Evolutionary conservation across 2,113 vertebrate species (phyloP).

Genomic region (Pardalotus punctatus): DNA sequence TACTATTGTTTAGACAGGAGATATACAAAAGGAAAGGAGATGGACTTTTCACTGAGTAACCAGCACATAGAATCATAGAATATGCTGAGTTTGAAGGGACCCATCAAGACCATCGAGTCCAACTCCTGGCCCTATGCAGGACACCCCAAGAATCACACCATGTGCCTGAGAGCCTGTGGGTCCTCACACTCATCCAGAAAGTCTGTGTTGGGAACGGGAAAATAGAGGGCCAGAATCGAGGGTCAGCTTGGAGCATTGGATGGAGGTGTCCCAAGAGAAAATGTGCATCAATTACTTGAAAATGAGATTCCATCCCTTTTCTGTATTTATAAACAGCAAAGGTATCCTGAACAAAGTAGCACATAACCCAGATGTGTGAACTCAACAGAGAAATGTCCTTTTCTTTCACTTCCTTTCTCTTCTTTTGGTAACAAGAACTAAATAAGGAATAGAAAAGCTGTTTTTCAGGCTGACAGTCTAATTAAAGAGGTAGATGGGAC

Average conservation of each 20-base stretch:
- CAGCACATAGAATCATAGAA: conserved; percentile 22
- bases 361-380: conserved; percentile 76
- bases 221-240: conserved; percentile 25
- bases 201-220: background rate
- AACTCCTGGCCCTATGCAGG: background rate
- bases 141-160: background rate
- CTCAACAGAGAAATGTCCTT: conserved; percentile 74
- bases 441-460: conserved; percentile 80
- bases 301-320: conserved; percentile 76
- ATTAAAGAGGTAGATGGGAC: conserved; percentile 78
- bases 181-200: conserved; percentile 50
- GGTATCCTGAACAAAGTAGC: conserved; percentile 74
- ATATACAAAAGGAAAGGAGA: conserved; percentile 49
- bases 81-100: background rate
- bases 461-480: conserved; percentile 81
- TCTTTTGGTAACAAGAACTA: conserved; percentile 82
- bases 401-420: conserved; percentile 73
- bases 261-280: conserved; percentile 43
- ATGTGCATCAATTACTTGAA: conserved; percentile 74
- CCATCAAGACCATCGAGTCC: background rate
- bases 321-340: conserved; percentile 77
- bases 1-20: conserved; percentile 66
- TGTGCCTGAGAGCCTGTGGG: conserved; percentile 20
- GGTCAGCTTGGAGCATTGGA: conserved; percentile 42
- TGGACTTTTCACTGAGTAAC: conserved; percentile 66